Evolutionary conservation across 1,140 invertebrate species (phyloP).

Genomic region (Trissolcus basalis): DNA sequence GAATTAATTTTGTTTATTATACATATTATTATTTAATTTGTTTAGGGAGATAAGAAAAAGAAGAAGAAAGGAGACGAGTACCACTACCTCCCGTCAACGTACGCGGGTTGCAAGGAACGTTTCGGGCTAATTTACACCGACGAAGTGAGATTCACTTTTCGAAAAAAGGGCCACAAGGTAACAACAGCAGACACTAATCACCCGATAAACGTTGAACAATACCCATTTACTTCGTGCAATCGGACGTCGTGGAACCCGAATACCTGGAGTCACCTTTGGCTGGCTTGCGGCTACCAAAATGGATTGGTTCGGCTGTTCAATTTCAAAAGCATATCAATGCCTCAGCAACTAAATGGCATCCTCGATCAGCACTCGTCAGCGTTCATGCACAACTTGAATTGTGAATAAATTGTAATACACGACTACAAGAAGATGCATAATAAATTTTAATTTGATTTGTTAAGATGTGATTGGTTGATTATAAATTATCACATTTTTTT

Average conservation of each 20-base stretch:
- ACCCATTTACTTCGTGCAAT: conserved; percentile 70
- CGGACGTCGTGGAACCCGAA: conserved; percentile 75
- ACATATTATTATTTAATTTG: no score
- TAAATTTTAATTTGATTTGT: no score
- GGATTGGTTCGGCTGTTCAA: conserved; percentile 72
- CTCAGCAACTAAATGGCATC: conserved; percentile 39
- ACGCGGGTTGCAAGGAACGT: conserved; percentile 65
- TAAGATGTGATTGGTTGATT: no score
- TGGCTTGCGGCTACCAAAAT: conserved; percentile 73
- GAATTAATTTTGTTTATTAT: no score
- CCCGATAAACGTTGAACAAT: conserved; percentile 65
- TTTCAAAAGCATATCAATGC: conserved; percentile 63
- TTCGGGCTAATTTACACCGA: conserved; percentile 71
- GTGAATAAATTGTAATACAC: no score
- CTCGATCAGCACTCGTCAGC: conserved; percentile 50
- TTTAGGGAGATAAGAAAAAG: conserved; percentile 45
- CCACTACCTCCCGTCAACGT: conserved; percentile 65
- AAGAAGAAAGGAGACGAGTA: conserved; percentile 62
- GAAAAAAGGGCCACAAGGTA: conserved; percentile 45
- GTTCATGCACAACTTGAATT: conserved; percentile 44
- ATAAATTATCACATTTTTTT: no score
- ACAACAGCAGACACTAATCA: conserved; percentile 39
- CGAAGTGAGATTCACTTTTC: conserved; percentile 56
- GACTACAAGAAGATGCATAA: no score
- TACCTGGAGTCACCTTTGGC: conserved; percentile 72